Evolutionary conservation across 2,797 vertebrate genomes (phyloP).

Genomic region (Myoxocephalus aenaeus): DNA sequence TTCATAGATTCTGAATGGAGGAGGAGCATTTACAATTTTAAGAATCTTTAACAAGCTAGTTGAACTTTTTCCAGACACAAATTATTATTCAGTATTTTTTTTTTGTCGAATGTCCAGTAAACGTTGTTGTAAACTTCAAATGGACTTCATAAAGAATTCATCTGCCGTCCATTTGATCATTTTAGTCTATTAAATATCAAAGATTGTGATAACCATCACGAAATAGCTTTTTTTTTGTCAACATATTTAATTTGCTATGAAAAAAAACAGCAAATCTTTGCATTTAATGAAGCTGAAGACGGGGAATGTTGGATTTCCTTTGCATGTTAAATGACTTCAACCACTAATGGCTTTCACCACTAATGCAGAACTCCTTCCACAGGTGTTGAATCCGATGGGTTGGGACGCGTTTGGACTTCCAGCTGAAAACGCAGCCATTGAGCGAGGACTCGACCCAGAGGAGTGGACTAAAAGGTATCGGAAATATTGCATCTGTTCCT

Average conservation of each 20-base stretch:
- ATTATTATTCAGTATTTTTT: background rate
- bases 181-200: background rate
- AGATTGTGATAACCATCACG: background rate
- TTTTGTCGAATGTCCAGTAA: no score
- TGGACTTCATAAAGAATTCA: background rate
- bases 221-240: background rate
- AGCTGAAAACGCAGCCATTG: conserved; percentile 97
- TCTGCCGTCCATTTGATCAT: background rate
- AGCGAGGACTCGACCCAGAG: conserved; percentile 91
- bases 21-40: background rate
- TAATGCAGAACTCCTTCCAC: conserved; percentile 15
- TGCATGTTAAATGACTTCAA: background rate
- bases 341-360: background rate
- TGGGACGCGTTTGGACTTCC: conserved; percentile 99
- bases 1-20: background rate
- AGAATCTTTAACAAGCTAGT: background rate
- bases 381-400: conserved; percentile 99
- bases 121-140: background rate
- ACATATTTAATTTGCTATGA: conserved; percentile 1
- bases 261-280: background rate
- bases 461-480: conserved; percentile 92
- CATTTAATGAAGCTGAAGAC: background rate
- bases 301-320: background rate
- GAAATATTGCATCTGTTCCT: background rate
- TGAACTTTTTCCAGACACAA: background rate